Evolutionary conservation across 2,888 invertebrate species (phyloP).

Genomic region (Erpobdella octoculata): DNA sequence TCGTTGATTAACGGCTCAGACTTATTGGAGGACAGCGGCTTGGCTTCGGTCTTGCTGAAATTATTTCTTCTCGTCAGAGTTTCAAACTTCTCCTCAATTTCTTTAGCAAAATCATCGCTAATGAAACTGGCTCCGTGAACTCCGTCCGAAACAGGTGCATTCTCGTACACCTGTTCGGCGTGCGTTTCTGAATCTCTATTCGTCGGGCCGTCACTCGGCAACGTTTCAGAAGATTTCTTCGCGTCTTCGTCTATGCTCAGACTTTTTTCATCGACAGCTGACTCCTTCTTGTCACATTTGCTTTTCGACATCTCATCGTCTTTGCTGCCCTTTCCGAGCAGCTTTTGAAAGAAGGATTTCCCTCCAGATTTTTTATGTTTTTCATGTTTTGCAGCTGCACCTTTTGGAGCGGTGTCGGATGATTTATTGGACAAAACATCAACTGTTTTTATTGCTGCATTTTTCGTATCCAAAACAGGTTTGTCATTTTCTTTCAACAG

Average conservation of each 20-base stretch:
- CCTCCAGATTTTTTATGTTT: conserved; percentile 14
- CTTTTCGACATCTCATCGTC: neutral
- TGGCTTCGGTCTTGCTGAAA: neutral
- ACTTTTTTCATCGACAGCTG: neutral
- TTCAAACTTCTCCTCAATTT: conserved; percentile 4
- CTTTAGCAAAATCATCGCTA: conserved; percentile 4
- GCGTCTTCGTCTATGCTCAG: neutral
- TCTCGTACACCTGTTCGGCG: neutral
- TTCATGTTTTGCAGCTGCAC: neutral
- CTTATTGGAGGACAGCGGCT: too few relatives aligned
- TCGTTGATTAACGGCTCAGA: neutral
- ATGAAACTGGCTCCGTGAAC: neutral
- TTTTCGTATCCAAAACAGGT: too few relatives aligned
- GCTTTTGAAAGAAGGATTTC: conserved; percentile 31
- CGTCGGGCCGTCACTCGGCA: neutral
- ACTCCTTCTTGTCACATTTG: neutral
- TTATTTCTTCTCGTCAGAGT: neutral
- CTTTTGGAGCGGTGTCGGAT: neutral
- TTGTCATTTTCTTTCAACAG: neutral
- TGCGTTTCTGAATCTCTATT: neutral
- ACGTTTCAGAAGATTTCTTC: neutral
- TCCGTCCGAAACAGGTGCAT: neutral
- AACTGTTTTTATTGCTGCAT: too few relatives aligned
- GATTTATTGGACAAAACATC: neutral
- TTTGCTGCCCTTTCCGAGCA: conserved; percentile 28